Evolutionary conservation across 2,797 vertebrate genomes (phyloP).

Genomic region (Acanthopagrus latus): DNA sequence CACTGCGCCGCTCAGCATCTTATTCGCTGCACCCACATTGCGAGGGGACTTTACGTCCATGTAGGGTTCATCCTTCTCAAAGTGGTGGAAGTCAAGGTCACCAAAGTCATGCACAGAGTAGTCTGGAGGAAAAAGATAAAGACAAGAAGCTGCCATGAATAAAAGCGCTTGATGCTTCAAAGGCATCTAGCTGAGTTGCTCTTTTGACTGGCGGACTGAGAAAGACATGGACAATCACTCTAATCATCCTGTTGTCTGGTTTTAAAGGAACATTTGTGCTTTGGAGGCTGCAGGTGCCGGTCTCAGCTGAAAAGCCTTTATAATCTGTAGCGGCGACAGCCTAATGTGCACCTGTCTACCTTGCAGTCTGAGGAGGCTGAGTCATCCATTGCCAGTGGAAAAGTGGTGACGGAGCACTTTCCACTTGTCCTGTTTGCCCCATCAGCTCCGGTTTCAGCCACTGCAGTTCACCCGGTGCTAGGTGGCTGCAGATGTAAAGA

Average conservation of each 20-base stretch:
- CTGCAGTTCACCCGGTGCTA: background rate
- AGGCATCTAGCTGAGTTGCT: background rate
- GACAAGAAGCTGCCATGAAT: background rate
- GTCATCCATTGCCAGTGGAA: conserved; percentile 57
- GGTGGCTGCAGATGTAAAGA: conserved; percentile 15
- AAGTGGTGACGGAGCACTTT: conserved; percentile 68
- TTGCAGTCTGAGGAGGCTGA: conserved; percentile 33
- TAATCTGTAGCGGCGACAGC: background rate
- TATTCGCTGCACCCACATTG: conserved; percentile 92
- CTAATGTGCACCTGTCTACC: conserved; percentile 10
- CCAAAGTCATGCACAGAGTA: conserved; percentile 94
- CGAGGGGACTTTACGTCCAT: conserved; percentile 91
- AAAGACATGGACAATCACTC: background rate
- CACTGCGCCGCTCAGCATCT: conserved; percentile 89
- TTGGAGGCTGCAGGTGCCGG: background rate
- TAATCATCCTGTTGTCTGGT: background rate
- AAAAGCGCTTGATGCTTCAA: background rate
- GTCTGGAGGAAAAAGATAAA: conserved; percentile 79
- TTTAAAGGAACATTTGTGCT: background rate
- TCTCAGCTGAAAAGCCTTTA: background rate
- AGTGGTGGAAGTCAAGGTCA: conserved; percentile 91
- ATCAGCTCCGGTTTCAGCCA: conserved; percentile 64
- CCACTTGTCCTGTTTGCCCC: conserved; percentile 46
- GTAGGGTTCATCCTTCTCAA: conserved; percentile 92
- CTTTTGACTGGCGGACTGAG: background rate